Conservation (phyloP, 2,797 vertebrate genomes). For the Intellagama lesueurii region DNA sequence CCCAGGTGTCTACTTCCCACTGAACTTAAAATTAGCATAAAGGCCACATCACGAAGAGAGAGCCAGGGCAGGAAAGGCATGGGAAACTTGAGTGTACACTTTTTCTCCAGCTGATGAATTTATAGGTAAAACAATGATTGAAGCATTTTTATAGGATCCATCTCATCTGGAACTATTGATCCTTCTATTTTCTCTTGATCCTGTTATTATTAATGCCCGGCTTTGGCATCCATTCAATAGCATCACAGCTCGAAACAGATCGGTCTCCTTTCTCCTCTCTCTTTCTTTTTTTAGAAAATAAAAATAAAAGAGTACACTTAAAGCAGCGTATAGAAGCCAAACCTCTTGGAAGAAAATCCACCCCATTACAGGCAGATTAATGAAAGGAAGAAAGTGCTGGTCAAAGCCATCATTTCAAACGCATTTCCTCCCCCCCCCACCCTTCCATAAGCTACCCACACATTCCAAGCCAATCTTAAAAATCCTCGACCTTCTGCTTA, state of each 20-base stretch:
- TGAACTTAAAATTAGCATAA: not conserved
- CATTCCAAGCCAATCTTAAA: not conserved
- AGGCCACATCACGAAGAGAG: too few relatives aligned
- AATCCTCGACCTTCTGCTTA: not conserved
- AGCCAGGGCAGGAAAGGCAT: not conserved
- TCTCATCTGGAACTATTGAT: slow-evolving; percentile 44
- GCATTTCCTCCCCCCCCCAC: too few relatives aligned
- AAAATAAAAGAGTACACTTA: not conserved
- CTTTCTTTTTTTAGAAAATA: not conserved
- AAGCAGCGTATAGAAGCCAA: not conserved
- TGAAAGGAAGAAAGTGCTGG: not conserved
- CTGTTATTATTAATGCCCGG: not conserved
- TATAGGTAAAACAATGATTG: slow-evolving; percentile 60
- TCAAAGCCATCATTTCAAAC: not conserved
- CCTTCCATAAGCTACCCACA: rapidly evolving
- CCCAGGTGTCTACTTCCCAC: not conserved
- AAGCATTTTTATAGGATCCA: slow-evolving; percentile 39
- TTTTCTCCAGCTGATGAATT: not conserved
- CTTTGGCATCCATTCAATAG: not conserved
- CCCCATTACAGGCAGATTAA: not conserved
- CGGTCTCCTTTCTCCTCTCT: not conserved
- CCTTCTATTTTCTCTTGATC: not conserved
- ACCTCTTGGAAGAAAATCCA: not conserved
- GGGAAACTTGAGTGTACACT: not conserved
- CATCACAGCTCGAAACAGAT: rapidly evolving